Base-by-base conservation (phyloP, 2,113 vertebrate species). In the Vimba vimba region DNA sequence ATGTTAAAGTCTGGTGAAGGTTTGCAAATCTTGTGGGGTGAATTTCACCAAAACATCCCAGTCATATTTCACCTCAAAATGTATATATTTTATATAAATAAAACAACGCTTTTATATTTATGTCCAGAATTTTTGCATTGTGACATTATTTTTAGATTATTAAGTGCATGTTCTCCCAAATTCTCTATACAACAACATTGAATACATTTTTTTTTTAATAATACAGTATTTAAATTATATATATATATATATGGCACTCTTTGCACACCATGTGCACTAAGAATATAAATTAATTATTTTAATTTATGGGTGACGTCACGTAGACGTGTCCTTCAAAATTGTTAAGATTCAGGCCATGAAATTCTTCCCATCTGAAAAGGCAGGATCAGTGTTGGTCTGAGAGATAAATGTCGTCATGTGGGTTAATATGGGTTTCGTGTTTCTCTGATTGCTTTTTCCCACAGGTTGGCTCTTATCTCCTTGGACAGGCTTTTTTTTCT, bases 1-100 rank as follows among this genome's bases (percentile, higher is more conserved):
- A 89, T 90, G 88, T 85, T 84, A 64, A 87, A 89, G 86, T 71
- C 83, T 87, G 68, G 43, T 64, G 52, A 25, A 75, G 39, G 19
- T 82, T 73, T 60, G 55, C 21, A 62, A 25, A 62, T 60, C 57
- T 39, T 43, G 13, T 43, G 11, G 13, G 15, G n/a, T 27, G 39
- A 19, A 27, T 50, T 6, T 80, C 30, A 79, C 10, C 15, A 57
- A 39, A 60, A 43, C 66, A 71, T 62, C 15, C 4, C 15, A 52
- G 50, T 76, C 25, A 30, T 21, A 77, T 55, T 55, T 55, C 3
- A 77, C 13, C 6, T 27, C 6, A 30, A 6, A 52, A 50, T 27
- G 15, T 55, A 55, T 25, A 15, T 27, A 7, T 21, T 77, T 55
- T 21, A 25, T 19, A 10, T 52, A 69, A 69, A 39, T 19, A 39